Percentiles rank a stretch among this genome's conserved stretches.
Conservation (phyloP, 1,140 invertebrate genomes). For the Nymphalis io region DNA sequence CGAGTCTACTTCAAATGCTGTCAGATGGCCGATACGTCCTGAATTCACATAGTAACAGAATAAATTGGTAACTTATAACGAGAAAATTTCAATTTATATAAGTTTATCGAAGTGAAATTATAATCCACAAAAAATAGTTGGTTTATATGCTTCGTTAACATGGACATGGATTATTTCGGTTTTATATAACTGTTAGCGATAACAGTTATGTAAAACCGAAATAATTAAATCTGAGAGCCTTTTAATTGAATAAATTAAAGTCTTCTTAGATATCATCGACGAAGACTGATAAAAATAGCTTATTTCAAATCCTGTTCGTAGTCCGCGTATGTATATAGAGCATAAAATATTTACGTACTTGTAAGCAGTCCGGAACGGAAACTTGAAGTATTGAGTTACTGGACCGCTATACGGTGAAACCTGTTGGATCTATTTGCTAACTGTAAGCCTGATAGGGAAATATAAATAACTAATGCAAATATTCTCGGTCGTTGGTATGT, state of each 20-base stretch:
- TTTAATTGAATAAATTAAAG: background rate
- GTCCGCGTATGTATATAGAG: slow-evolving; percentile 29
- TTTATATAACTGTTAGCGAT: no score
- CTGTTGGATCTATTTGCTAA: slow-evolving; percentile 48
- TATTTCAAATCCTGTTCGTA: slow-evolving; percentile 15
- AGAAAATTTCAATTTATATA: no score
- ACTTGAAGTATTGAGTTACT: slow-evolving; percentile 54
- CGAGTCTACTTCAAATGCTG: no score
- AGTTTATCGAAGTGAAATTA: no score
- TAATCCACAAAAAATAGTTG: no score
- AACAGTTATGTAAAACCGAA: no score
- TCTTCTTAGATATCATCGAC: background rate
- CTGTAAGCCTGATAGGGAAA: slow-evolving; percentile 50
- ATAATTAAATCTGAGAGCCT: no score
- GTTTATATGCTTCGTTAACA: no score
- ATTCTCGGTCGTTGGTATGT: slow-evolving; percentile 3
- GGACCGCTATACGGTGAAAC: slow-evolving; percentile 51
- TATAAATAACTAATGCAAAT: slow-evolving; percentile 37
- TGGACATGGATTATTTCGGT: no score
- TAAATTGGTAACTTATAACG: no score
- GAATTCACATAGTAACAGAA: no score
- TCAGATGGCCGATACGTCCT: no score
- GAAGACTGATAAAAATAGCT: background rate
- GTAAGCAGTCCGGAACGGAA: slow-evolving; percentile 46
- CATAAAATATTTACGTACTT: slow-evolving; percentile 40